A percentile compares a stretch with the other conserved stretches of the same genome.
phyloP scores from a whole-genome alignment of 2,888 invertebrate genomes.

The Trypoxylon attenuatum region DNA sequence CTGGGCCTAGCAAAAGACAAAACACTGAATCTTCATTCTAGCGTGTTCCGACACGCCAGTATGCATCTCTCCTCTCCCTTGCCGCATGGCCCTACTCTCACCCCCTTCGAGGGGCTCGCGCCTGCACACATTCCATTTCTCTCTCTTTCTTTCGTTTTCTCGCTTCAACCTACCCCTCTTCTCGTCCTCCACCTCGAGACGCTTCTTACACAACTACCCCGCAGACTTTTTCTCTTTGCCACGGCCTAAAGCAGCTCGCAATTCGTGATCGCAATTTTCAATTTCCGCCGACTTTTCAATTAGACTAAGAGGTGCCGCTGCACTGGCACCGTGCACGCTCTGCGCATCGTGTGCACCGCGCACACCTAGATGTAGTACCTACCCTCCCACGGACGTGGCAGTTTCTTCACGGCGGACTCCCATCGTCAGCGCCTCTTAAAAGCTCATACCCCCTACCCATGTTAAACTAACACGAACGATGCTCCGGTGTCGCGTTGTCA shows the following conservation, averaged over 20 bases:
- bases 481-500: slow-evolving; percentile 44
- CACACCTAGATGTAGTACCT: slow-evolving; percentile 20
- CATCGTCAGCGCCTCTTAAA: slow-evolving; percentile 35
- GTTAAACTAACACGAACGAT: slow-evolving; percentile 40
- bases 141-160: too few relatives aligned
- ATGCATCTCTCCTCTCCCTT: slow-evolving; percentile 39
- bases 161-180: neutral
- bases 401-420: slow-evolving; percentile 60
- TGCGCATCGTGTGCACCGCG: slow-evolving; percentile 13
- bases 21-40: slow-evolving; percentile 73
- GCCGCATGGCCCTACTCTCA: neutral
- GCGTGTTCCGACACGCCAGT: slow-evolving; percentile 64
- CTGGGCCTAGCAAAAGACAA: slow-evolving; percentile 64
- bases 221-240: slow-evolving; percentile 51
- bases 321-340: slow-evolving; percentile 5
- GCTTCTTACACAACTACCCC: slow-evolving; percentile 13
- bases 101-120: neutral
- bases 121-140: neutral
- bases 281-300: slow-evolving; percentile 75
- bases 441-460: slow-evolving; percentile 24
- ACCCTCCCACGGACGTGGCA: slow-evolving; percentile 43
- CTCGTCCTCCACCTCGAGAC: slow-evolving; percentile 33
- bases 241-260: slow-evolving; percentile 73
- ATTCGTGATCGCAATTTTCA: slow-evolving; percentile 75
- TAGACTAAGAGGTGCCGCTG: slow-evolving; percentile 73